Evolutionary conservation across 1,140 invertebrate genomes (phyloP).

Genomic region (Drosophila pruinosa): DNA sequence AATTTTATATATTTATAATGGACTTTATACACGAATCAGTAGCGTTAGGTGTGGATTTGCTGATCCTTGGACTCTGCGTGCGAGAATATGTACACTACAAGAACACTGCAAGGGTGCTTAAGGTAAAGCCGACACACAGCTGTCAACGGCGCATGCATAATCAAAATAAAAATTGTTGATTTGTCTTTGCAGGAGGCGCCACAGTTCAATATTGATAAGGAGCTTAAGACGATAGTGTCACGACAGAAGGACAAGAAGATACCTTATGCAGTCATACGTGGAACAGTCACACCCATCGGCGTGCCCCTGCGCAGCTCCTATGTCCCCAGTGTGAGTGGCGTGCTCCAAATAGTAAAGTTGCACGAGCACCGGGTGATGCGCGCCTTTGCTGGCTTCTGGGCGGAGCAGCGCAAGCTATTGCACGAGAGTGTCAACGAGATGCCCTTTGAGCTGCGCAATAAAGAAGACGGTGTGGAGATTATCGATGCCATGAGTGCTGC

Average conservation of each 20-base stretch:
- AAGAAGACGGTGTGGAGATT: slow-evolving; percentile 87
- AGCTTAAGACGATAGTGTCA: slow-evolving; percentile 85
- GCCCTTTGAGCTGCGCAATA: slow-evolving; percentile 88
- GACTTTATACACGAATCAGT: slow-evolving; percentile 85
- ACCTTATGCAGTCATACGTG: slow-evolving; percentile 88
- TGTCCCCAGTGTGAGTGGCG: slow-evolving; percentile 87
- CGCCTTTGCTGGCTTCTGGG: slow-evolving; percentile 91
- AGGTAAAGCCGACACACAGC: slow-evolving; percentile 84
- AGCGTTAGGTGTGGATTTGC: slow-evolving; percentile 87
- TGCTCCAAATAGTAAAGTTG: slow-evolving; percentile 86
- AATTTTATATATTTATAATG: slow-evolving; percentile 47
- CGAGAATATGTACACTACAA: slow-evolving; percentile 88
- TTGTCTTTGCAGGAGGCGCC: slow-evolving; percentile 85
- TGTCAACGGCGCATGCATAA: neutral
- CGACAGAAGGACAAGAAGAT: slow-evolving; percentile 86
- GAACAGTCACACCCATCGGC: slow-evolving; percentile 88
- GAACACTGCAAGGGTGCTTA: slow-evolving; percentile 86
- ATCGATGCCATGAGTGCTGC: slow-evolving; percentile 89
- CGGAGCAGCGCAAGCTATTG: slow-evolving; percentile 88
- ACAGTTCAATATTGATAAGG: slow-evolving; percentile 86
- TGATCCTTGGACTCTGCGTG: slow-evolving; percentile 88
- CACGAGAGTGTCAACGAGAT: slow-evolving; percentile 89
- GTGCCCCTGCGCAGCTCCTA: slow-evolving; percentile 88
- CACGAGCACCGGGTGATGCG: slow-evolving; percentile 90
- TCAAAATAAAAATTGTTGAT: slow-evolving; percentile 3